A percentile compares a stretch with the other conserved stretches of the same genome.
phyloP scores from a whole-genome alignment of 2,113 vertebrate species.

The Euleptes europaea region DNA sequence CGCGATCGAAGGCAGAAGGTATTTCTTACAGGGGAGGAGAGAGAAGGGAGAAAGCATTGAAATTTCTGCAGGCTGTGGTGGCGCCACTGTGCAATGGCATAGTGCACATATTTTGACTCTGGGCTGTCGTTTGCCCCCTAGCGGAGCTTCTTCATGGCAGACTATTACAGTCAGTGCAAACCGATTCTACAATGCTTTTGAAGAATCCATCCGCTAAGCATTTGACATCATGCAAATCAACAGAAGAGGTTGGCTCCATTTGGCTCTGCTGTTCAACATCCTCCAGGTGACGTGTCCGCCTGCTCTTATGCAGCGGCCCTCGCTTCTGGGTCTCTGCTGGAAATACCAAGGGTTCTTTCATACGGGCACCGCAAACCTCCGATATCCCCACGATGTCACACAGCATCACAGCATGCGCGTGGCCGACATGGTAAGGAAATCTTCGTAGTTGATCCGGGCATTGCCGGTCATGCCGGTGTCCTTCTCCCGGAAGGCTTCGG shows the following conservation, averaged over 20 bases:
- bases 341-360: not conserved
- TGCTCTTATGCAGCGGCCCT: not conserved
- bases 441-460: constrained; percentile 88
- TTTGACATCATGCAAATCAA: not conserved
- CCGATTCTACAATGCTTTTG: no score
- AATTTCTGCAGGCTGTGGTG: no score
- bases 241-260: not conserved
- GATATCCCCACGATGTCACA: rapidly evolving
- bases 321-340: not conserved
- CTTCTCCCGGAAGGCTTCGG: constrained; percentile 89
- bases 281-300: not conserved
- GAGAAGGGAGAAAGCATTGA: not conserved
- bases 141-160: not conserved
- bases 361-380: rapidly evolving
- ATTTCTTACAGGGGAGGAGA: not conserved
- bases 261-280: not conserved
- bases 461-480: constrained; percentile 83
- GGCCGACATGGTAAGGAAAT: constrained; percentile 87
- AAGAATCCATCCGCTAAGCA: not conserved
- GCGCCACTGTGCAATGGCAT: not conserved
- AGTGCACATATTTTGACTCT: not conserved
- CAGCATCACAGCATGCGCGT: constrained; percentile 83
- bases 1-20: rapidly evolving
- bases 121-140: rapidly evolving
- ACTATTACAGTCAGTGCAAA: not conserved